A percentile compares a stretch with the other conserved stretches of the same genome.
These are phyloP conservation scores for Crossocerus cetratus DNA, from an alignment of 2,888 invertebrate species.

Conservation along the genomic window DNA sequence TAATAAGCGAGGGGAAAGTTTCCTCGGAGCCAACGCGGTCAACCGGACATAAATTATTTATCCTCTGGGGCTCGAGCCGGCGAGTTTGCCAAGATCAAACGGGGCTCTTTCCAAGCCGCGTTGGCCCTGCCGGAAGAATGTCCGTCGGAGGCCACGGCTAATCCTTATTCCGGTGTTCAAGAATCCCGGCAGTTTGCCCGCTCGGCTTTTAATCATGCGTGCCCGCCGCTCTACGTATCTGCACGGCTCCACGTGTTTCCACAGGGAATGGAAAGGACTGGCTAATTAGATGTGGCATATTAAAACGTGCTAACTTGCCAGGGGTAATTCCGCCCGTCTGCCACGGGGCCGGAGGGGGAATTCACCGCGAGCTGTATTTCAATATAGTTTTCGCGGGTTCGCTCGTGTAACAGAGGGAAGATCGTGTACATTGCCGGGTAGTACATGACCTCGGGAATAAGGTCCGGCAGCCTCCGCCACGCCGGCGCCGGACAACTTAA, in stretches of 20 bases:
- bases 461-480: conserved; percentile 50
- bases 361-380: conserved; percentile 45
- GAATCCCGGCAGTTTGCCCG: too few species aligned
- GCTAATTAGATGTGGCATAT: conserved; percentile 14
- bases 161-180: too few species aligned
- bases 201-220: too few species aligned
- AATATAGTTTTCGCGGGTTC: conserved; percentile 39
- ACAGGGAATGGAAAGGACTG: conserved; percentile 3
- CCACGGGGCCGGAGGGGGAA: conserved; percentile 24
- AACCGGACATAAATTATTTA: conserved; percentile 45
- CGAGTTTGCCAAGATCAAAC: conserved; percentile 25
- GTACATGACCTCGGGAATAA: conserved; percentile 49
- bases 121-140: conserved; percentile 6
- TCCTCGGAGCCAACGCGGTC: conserved; percentile 21
- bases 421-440: conserved; percentile 64
- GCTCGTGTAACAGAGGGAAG: conserved; percentile 30
- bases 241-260: not conserved
- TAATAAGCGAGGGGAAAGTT: conserved; percentile 43
- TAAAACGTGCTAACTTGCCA: conserved; percentile 3
- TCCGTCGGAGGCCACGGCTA: not conserved
- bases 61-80: conserved; percentile 18
- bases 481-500: conserved; percentile 30
- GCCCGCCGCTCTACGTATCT: not conserved
- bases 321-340: conserved; percentile 30
- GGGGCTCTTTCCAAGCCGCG: conserved; percentile 6